These are phyloP conservation scores for Trissolcus basalis DNA, from an alignment of 1,140 invertebrate species.

Conservation along the genomic window DNA sequence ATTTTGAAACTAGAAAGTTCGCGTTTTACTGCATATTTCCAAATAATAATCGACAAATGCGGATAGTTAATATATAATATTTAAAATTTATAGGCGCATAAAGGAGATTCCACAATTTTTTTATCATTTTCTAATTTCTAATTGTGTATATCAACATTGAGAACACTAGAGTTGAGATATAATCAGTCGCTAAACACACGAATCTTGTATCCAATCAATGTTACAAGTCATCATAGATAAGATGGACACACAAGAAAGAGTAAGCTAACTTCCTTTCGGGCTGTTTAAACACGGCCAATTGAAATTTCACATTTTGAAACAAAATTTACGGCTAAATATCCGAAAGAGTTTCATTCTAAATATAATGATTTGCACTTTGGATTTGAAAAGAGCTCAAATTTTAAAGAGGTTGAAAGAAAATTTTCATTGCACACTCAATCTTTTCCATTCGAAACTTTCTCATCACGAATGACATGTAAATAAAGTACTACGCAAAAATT, in stretches of 20 bases:
- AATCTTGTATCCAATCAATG: background rate
- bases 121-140: too few species aligned
- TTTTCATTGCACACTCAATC: background rate
- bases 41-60: too few species aligned
- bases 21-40: too few species aligned
- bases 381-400: too few species aligned
- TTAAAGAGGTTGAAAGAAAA: background rate
- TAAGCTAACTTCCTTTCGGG: conserved; percentile 12
- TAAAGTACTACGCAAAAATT: too few species aligned
- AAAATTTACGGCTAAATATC: background rate
- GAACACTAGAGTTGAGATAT: background rate
- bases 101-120: too few species aligned
- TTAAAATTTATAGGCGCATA: too few species aligned
- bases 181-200: background rate
- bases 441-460: too few species aligned
- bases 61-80: too few species aligned
- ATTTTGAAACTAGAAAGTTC: too few species aligned
- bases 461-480: too few species aligned
- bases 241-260: background rate
- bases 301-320: conserved; percentile 1
- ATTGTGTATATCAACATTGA: too few species aligned
- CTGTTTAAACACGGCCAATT: background rate
- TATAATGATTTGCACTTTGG: background rate
- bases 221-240: conserved; percentile 3
- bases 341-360: conserved; percentile 1